A percentile compares a stretch with the other conserved stretches of the same genome.
These are phyloP conservation scores for Dendroctonus ponderosae DNA, from an alignment of 1,140 invertebrate species.

Conservation along the genomic window DNA sequence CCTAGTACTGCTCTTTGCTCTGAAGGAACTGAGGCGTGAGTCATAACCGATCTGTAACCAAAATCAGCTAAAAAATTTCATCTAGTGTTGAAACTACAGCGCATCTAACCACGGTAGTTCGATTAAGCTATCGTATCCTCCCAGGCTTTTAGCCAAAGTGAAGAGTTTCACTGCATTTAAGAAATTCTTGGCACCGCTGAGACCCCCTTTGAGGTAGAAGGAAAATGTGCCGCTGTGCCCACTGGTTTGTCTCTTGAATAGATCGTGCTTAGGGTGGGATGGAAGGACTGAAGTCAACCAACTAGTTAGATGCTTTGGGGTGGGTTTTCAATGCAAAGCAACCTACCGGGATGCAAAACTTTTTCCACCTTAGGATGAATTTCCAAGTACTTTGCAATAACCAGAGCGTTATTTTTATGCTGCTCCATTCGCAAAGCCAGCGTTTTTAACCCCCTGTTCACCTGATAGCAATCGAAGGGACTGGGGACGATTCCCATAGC, in stretches of 20 bases:
- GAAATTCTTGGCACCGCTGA: constrained; percentile 76
- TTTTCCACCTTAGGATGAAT: constrained; percentile 72
- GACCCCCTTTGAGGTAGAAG: constrained; percentile 75
- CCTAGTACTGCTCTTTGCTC: constrained; percentile 72
- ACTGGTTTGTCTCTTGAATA: constrained; percentile 79
- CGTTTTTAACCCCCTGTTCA: constrained; percentile 94
- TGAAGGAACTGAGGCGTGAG: constrained; percentile 75
- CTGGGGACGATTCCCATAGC: constrained; percentile 91
- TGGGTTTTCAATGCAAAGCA: not conserved
- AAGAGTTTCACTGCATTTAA: constrained; percentile 78
- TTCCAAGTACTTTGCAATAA: constrained; percentile 79
- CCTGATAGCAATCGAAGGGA: constrained; percentile 93
- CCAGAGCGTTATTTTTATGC: constrained; percentile 77
- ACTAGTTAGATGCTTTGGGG: not conserved
- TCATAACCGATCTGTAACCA: constrained; percentile 67
- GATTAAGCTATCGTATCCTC: constrained; percentile 91
- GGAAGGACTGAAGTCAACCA: constrained; percentile 62
- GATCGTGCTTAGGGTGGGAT: constrained; percentile 88
- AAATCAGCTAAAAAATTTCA: not conserved
- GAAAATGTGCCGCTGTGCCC: constrained; percentile 93
- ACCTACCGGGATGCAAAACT: constrained; percentile 80
- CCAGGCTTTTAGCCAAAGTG: constrained; percentile 91
- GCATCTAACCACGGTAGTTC: constrained; percentile 73
- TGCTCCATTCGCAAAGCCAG: constrained; percentile 87
- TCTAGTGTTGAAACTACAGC: constrained; percentile 2